A percentile compares a stretch with the other conserved stretches of the same genome.
Evolutionary conservation across 2,888 invertebrate species (phyloP).

Genomic region (Drosophila formosana): DNA sequence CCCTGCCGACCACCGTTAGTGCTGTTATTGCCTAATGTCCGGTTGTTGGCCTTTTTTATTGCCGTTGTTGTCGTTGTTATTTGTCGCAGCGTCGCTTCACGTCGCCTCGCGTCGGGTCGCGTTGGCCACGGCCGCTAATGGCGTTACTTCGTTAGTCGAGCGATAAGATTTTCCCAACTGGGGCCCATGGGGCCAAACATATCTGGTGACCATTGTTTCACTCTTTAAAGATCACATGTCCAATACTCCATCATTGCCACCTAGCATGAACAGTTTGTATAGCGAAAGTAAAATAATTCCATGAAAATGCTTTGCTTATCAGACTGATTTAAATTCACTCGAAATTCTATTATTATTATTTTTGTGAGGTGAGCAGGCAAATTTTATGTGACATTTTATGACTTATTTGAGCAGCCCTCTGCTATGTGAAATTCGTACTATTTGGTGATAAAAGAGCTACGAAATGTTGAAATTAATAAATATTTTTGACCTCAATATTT

Average conservation of each 20-base stretch:
- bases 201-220: slow-evolving; percentile 20
- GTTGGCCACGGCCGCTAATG: slow-evolving; percentile 61
- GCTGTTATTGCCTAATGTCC: slow-evolving; percentile 55
- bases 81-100: slow-evolving; percentile 43
- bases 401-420: not conserved
- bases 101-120: not conserved
- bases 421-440: not conserved
- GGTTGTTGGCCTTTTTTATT: slow-evolving; percentile 69
- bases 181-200: slow-evolving; percentile 9
- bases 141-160: slow-evolving; percentile 77
- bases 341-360: not conserved
- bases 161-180: slow-evolving; percentile 69
- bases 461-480: no score
- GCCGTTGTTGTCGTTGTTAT: slow-evolving; percentile 34
- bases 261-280: slow-evolving; percentile 6
- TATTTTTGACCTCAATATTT: no score
- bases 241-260: slow-evolving; percentile 6
- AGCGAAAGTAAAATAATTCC: not conserved
- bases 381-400: not conserved
- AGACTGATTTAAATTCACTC: not conserved
- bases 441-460: no score
- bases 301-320: not conserved
- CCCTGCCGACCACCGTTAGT: not conserved
- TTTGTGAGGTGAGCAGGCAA: not conserved
- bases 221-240: slow-evolving; percentile 28